Conservation (phyloP, 2,113 vertebrate species). For the Solenodon paradoxus region DNA sequence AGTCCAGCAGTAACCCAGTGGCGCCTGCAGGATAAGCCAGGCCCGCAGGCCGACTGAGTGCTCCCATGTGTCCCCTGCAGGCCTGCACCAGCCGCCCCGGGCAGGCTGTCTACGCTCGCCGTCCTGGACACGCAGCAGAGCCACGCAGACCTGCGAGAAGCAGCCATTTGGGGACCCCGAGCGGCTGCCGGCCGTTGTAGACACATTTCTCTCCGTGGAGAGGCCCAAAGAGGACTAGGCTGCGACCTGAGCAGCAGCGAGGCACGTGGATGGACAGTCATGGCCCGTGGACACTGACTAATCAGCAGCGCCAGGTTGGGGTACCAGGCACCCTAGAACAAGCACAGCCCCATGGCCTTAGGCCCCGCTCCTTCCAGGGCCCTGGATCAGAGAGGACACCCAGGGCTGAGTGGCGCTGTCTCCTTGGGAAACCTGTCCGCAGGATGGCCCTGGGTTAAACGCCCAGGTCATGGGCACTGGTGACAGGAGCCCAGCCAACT, state of each 20-base stretch:
- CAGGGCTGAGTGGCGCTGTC: background rate
- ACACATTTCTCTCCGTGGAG: slow-evolving; percentile 89
- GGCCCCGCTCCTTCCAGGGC: background rate
- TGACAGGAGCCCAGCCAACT: background rate
- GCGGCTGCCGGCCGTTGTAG: slow-evolving; percentile 78
- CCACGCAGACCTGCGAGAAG: slow-evolving; percentile 87
- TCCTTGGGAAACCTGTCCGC: background rate
- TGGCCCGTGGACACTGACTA: background rate
- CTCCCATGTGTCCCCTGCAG: slow-evolving; percentile 73
- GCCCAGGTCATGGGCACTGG: background rate
- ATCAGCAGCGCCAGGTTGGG: background rate
- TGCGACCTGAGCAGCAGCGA: no score
- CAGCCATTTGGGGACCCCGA: slow-evolving; percentile 90
- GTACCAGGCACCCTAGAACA: background rate
- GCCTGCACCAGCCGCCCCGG: slow-evolving; percentile 84
- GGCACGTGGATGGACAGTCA: no score
- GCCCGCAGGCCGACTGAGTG: background rate
- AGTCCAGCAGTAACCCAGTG: background rate
- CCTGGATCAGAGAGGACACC: background rate
- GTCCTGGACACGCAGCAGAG: slow-evolving; percentile 92
- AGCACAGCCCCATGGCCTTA: slow-evolving; percentile 64
- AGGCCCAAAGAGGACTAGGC: slow-evolving; percentile 88
- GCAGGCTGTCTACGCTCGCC: slow-evolving; percentile 93
- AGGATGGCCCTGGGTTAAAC: background rate
- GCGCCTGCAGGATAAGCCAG: background rate